These are phyloP conservation scores for Frankliniella fusca DNA, from an alignment of 2,888 invertebrate genomes.

Conservation along the genomic window DNA sequence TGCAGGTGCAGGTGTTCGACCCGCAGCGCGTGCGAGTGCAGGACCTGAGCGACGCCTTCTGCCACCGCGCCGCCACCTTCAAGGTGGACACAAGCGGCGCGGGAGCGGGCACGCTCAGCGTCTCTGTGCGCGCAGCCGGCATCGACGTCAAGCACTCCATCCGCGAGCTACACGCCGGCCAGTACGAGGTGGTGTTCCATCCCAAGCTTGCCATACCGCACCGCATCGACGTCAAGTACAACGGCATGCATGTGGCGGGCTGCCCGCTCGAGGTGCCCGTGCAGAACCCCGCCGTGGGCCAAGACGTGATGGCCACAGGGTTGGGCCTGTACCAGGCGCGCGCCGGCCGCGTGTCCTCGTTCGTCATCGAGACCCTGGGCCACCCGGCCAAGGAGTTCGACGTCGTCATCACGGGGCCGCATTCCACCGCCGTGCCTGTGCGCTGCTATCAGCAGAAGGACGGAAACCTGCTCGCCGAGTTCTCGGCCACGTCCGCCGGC, in stretches of 20 bases:
- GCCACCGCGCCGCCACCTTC: slow-evolving; percentile 76
- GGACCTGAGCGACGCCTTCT: slow-evolving; percentile 71
- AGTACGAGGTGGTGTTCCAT: slow-evolving; percentile 82
- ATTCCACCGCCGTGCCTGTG: slow-evolving; percentile 77
- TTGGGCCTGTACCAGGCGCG: slow-evolving; percentile 75
- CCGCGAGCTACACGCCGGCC: slow-evolving; percentile 62
- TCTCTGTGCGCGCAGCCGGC: slow-evolving; percentile 75
- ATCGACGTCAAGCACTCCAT: slow-evolving; percentile 77
- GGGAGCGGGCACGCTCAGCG: slow-evolving; percentile 78
- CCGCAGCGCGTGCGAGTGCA: slow-evolving; percentile 67
- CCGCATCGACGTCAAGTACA: slow-evolving; percentile 77
- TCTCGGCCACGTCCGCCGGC: slow-evolving; percentile 70
- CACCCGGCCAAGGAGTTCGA: slow-evolving; percentile 83
- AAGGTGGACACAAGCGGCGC: slow-evolving; percentile 72
- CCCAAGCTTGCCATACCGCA: slow-evolving; percentile 85
- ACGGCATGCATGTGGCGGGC: slow-evolving; percentile 69
- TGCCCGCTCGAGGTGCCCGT: slow-evolving; percentile 59
- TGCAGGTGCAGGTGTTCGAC: slow-evolving; percentile 73
- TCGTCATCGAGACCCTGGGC: slow-evolving; percentile 83
- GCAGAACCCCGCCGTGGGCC: slow-evolving; percentile 62
- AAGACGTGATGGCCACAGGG: slow-evolving; percentile 72
- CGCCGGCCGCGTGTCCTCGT: slow-evolving; percentile 75
- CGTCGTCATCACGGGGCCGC: slow-evolving; percentile 80
- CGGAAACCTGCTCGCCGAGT: slow-evolving; percentile 91
- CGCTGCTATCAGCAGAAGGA: slow-evolving; percentile 95